Base-by-base conservation (phyloP, 2,797 vertebrate genomes). In the Pelodytes ibericus region DNA sequence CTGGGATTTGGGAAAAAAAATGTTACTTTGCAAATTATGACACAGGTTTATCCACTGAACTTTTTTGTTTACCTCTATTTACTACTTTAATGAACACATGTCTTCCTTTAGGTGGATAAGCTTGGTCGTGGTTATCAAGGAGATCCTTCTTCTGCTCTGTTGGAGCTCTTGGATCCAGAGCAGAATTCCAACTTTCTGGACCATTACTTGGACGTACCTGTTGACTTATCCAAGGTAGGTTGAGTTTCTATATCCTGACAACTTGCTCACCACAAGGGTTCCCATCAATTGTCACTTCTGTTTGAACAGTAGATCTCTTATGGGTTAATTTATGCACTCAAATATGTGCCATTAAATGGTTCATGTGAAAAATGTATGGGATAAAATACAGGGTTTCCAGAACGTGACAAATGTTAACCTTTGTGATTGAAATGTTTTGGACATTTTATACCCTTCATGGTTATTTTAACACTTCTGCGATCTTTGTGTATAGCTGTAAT, bases 101-200 rank as follows among this genome's bases (percentile, higher is more conserved):
- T 6, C 63, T 6, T 22, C 27, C 36, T 51, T 0, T 80, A 99
- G 98, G 97, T 99, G 74, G 98, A 99, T 87, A 99, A 99, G 87
- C 97, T 99, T 0, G 98, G 98, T 15, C 94, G 98, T 30, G 98
- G 97, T 60, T 98, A 95, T 86, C 98, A 99, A 76, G 98, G 98
- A 0, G 98, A 99, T 83, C 98, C 97, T 0, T 98, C 97, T 0
- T 99, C 98, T 0, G 98, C 98, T 0, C 87, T 99, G 31, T 90
- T 99, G 1, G 98, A 99, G 81, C 91, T 99, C 8, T 81, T 99
- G 77, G 98, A 99, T 84, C 97, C 98, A 0, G 98, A 99, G 81
- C 98, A 99, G 90, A 99, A 99, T 0, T 90, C 95, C 8, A 96
- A 99, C 87, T 99, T 99, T 81, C 89, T 99, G 25, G 98, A 99